phyloP scores from a whole-genome alignment of 2,888 invertebrate genomes.

The Metallyticus violacea region DNA sequence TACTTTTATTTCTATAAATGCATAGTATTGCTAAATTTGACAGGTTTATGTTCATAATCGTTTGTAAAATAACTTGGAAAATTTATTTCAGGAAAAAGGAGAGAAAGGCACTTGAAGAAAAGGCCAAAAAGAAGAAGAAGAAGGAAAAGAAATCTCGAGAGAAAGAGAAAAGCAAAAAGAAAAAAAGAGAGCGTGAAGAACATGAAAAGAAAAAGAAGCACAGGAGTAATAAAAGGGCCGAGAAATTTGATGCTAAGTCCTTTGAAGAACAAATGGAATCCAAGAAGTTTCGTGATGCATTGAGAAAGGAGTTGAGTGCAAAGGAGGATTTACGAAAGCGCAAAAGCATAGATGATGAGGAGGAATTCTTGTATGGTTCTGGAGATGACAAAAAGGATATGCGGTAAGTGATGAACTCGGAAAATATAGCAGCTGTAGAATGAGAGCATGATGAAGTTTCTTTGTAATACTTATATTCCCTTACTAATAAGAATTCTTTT shows the following conservation, averaged over 20 bases:
- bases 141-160: conserved; percentile 43
- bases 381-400: conserved; percentile 45
- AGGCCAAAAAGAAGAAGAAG: conserved; percentile 56
- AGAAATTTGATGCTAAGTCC: conserved; percentile 62
- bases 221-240: conserved; percentile 40
- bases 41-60: not conserved
- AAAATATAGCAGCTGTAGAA: not conserved
- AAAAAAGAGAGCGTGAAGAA: conserved; percentile 67
- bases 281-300: conserved; percentile 64
- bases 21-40: not conserved
- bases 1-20: not conserved
- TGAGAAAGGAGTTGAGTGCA: conserved; percentile 52
- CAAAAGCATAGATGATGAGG: conserved; percentile 46
- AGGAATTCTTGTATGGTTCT: conserved; percentile 49
- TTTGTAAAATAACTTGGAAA: not conserved
- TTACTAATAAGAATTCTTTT: not conserved
- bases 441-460: not conserved
- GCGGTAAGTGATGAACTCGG: conserved; percentile 25
- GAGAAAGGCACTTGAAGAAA: conserved; percentile 61
- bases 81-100: conserved; percentile 55
- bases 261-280: conserved; percentile 60
- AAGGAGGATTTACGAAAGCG: conserved; percentile 32
- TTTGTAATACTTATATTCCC: not conserved
- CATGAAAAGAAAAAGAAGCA: conserved; percentile 57
- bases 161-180: conserved; percentile 62